Evolutionary conservation across 2,113 vertebrate species (phyloP), one percentile per base, ranked within the genome.

Genomic region (Colistium nudipinnis): DNA sequence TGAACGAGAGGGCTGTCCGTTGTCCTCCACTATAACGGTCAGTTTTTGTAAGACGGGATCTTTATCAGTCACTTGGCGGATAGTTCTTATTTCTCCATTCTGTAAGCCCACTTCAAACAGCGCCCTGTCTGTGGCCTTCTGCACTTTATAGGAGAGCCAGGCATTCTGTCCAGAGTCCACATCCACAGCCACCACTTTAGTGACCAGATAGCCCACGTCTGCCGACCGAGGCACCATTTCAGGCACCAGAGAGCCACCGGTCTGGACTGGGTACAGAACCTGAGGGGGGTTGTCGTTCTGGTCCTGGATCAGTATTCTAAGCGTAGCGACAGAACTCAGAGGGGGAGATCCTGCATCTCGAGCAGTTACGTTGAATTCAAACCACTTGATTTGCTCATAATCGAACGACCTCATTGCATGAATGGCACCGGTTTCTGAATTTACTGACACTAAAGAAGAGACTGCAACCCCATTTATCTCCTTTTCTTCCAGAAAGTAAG

Each of bases 291-390:
- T 73, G 65, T 74, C 69, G 36, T 77, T 76, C 57, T 76, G 68
- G 47, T 72, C 81, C 38, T 78, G 74, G 20, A 87, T 16, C 14
- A 81, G 43, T 6, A 95, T 64, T 31, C 17, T 90, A 7, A 95
- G 71, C 4, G 89, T 87, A 4, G 81, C 87, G 2, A 90, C 90
- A 17, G 87, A 92, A 66, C 87, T 91, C 12, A 94, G 84, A 6
- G 92, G 67, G 20, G 92, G 92, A 8, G 83, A 82, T 16, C 94
- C 94, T 1, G 79, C 87, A 45, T 94, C 94, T 2, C 74, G 90
- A 35, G 92, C 94, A 27, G 80, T 91, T 4, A 92, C 61, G 2
- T 80, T 75, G 25, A 93, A 69, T 2, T 85, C 69, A 47, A 87
- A 75, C 20, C 8, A 62, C 10, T 89, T 85, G 0, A 89, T 65